Evolutionary conservation across 35 echinoderm and acorn worm species (phyloP), one percentile per base, ranked within the genome.

Genomic region (Ophioderma brevispina): DNA sequence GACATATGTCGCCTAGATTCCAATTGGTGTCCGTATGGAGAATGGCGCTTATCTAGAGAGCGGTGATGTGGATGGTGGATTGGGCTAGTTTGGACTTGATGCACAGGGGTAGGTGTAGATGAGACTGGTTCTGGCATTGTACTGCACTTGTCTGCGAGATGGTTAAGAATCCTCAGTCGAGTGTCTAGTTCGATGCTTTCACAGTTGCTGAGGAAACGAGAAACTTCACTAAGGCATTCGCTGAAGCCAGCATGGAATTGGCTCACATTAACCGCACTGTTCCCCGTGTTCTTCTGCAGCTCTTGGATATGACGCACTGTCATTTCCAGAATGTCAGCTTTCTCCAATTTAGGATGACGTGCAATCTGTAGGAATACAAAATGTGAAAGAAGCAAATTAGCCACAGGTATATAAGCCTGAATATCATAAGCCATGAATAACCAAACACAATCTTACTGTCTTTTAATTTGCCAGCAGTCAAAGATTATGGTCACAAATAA

Each of bases 251-350:
- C 96, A 43, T 92, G 89, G 96, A 85, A 98, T 41, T 94, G 92
- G 64, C 77, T 84, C 11, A 94, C 81, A 17, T 86, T 38, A 64
- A 46, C 39, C 32, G 40, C 11, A 14, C 55, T 36, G 21, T 15
- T 85, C 6, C 92, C 92, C 23, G 80, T 40, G 18, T 25, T 18
- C 21, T 76, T 81, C 52, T 98, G 96, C 11, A 98, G 64, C 31
- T 98, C 89, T 70, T 94, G 91, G 1, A 96, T 79, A 77, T 93
- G 89, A 23, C 91, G 94, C 13, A 98, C 85, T 0, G 96, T 98
- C 96, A 98, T 98, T 32, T 98, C 96, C 0, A 98, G 63, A 25
- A 98, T 98, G 32, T 98, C 96, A 31, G 92, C 92, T 55, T 98
- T 98, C 42, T 98, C 96, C 85, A 98, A 84, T 55, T 98, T 98